A percentile compares a stretch with the other conserved stretches of the same genome.
phyloP scores from a whole-genome alignment of 2,113 vertebrate species.

The Saiga tatarica region DNA sequence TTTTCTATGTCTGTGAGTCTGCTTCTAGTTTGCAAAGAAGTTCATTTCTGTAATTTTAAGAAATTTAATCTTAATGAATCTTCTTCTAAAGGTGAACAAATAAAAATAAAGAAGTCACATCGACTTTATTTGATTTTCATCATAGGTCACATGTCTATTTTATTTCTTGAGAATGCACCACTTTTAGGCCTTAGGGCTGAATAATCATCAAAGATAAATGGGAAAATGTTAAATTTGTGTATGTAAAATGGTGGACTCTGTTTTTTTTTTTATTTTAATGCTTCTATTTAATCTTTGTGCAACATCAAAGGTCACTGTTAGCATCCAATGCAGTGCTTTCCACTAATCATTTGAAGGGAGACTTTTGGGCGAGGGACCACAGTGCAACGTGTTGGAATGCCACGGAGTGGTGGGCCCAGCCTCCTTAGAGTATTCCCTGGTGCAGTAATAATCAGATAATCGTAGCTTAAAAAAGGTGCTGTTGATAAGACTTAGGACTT shows the following conservation, averaged over 20 bases:
- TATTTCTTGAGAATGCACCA: slow-evolving; percentile 3
- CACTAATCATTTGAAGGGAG: slow-evolving; percentile 17
- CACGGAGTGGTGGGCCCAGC: background rate
- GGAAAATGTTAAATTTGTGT: background rate
- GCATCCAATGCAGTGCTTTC: background rate
- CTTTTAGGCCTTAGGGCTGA: background rate
- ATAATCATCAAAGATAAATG: slow-evolving; percentile 33
- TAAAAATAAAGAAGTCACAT: background rate
- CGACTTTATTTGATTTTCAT: slow-evolving; percentile 2
- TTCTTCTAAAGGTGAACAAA: background rate
- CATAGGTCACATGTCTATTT: background rate
- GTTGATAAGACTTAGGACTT: slow-evolving; percentile 57
- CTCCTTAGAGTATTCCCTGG: slow-evolving; percentile 26
- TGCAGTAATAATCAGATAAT: slow-evolving; percentile 47
- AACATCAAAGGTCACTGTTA: background rate
- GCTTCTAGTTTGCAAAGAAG: background rate
- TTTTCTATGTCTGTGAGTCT: background rate
- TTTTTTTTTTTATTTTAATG: background rate
- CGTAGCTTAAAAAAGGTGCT: slow-evolving; percentile 28
- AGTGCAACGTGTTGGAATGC: slow-evolving; percentile 12
- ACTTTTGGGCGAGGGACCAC: background rate
- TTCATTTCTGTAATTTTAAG: background rate
- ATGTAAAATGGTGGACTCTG: background rate
- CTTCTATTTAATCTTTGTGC: background rate
- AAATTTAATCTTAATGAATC: background rate